Evolutionary conservation across 2,113 vertebrate genomes (phyloP), one percentile per base, ranked within the genome.

Genomic region (Bostrychus sinensis): DNA sequence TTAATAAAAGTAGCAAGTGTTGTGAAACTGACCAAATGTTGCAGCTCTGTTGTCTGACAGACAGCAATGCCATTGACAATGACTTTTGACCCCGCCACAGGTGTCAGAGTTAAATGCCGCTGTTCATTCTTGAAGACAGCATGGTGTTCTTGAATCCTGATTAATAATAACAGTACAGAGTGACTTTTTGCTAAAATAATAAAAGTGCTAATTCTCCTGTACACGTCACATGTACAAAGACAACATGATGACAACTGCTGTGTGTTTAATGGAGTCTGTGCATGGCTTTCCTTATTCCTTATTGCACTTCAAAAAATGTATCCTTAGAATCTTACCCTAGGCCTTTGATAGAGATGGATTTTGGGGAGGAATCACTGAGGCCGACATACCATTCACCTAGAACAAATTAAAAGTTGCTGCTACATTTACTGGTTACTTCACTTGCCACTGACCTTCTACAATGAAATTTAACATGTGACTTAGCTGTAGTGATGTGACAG

Each of bases 141-240:
- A 0, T 96, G 95, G 53, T 81, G 93, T 50, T 93, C 92, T 76
- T 93, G 91, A 83, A 96, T 95, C 45, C 95, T 97, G 78, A 69
- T 9, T 3, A 25, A 73, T 3, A 56, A 2, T 53, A 28, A 32
- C 5, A 10, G 12, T 14, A 23, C 4, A 51, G 16, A n/a, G 7
- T 2, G 43, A n/a, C n/a, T n/a, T n/a, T n/a, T n/a, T 13, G 11
- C 22, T 12, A 48, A 48, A 14, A 12, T 48, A 41, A 16, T 6
- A 42, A 42, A 42, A 19, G 17, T 42, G 7, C 19, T 5, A 14
- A 2, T 9, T 42, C n/a, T 42, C 16, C 16, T n/a, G n/a, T n/a
- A n/a, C n/a, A n/a, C n/a, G n/a, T 19, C 41, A 4, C 6, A 6
- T 46, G 19, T 12, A 13, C 10, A 46, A 5, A 63, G 19, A 45